Percentiles rank a stretch among this genome's conserved stretches.
phyloP scores from a whole-genome alignment of 2,797 vertebrate species.

The Paratrypauchen microcephalus region DNA sequence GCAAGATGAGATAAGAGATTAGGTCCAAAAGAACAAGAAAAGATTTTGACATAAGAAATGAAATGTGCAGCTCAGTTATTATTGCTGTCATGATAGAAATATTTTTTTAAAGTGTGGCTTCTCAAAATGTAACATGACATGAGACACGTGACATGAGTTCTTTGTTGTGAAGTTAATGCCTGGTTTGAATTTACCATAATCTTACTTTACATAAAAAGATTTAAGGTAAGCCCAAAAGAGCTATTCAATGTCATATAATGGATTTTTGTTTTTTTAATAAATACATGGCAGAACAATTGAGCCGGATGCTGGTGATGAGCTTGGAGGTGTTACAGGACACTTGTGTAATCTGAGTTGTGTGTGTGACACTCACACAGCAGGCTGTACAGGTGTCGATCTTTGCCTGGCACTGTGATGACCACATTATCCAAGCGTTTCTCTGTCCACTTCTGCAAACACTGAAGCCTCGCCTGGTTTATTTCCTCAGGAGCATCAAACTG shows the following conservation, averaged over 20 bases:
- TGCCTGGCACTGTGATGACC: slow-evolving; percentile 53
- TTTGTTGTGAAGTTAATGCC: neutral
- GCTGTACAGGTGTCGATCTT: slow-evolving; percentile 71
- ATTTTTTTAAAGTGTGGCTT: no score
- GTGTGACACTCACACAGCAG: slow-evolving; percentile 70
- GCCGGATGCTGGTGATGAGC: neutral
- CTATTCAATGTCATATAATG: neutral
- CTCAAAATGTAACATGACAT: neutral
- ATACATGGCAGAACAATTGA: neutral
- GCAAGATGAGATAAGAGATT: no score
- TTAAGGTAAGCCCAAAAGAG: neutral
- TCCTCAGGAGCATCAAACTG: slow-evolving; percentile 58
- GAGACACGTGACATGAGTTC: no score
- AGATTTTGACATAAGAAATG: no score
- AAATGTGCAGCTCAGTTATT: no score
- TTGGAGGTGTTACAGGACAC: neutral
- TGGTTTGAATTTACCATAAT: neutral
- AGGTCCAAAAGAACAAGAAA: no score
- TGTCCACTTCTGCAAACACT: slow-evolving; percentile 72
- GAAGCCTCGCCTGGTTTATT: slow-evolving; percentile 62
- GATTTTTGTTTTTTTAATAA: neutral
- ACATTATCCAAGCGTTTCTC: slow-evolving; percentile 69
- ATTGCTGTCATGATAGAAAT: no score
- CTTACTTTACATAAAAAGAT: neutral
- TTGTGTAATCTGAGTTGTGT: neutral